phyloP scores from a whole-genome alignment of 2,113 vertebrate genomes.

The Pionites leucogaster region DNA sequence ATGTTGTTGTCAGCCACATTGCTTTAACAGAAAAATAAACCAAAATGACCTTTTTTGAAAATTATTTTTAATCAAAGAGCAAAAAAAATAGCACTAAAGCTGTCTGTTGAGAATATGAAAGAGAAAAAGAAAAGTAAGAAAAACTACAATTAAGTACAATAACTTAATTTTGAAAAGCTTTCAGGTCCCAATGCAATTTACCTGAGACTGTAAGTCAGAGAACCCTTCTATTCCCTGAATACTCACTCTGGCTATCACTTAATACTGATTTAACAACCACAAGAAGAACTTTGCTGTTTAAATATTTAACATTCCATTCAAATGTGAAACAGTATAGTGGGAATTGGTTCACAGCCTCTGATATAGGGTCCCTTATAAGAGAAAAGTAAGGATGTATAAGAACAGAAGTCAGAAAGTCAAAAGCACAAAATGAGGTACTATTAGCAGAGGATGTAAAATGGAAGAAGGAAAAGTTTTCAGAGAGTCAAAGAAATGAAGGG shows the following conservation, averaged over 20 bases:
- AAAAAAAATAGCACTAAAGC: neutral
- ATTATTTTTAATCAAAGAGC: neutral
- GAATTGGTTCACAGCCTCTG: conserved; percentile 45
- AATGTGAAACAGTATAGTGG: conserved; percentile 38
- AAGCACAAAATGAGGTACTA: neutral
- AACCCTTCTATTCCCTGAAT: neutral
- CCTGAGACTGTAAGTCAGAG: neutral
- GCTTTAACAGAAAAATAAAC: neutral
- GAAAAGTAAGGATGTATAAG: neutral
- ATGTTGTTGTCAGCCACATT: neutral
- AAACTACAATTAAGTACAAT: neutral
- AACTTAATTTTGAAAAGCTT: neutral
- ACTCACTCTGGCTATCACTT: conserved; percentile 11
- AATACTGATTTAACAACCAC: conserved; percentile 49
- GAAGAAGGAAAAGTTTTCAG: conserved; percentile 5
- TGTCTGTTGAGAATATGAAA: neutral
- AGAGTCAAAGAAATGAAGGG: neutral
- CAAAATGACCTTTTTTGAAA: neutral
- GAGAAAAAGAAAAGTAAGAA: neutral
- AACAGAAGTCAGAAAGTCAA: conserved; percentile 37
- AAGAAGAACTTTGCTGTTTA: conserved; percentile 42
- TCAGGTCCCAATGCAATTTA: neutral
- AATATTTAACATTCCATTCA: conserved; percentile 59
- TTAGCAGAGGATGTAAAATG: conserved; percentile 29
- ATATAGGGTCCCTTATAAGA: neutral